Conservation (phyloP, 2,888 invertebrate genomes). For the Metopia argyrocephala region DNA sequence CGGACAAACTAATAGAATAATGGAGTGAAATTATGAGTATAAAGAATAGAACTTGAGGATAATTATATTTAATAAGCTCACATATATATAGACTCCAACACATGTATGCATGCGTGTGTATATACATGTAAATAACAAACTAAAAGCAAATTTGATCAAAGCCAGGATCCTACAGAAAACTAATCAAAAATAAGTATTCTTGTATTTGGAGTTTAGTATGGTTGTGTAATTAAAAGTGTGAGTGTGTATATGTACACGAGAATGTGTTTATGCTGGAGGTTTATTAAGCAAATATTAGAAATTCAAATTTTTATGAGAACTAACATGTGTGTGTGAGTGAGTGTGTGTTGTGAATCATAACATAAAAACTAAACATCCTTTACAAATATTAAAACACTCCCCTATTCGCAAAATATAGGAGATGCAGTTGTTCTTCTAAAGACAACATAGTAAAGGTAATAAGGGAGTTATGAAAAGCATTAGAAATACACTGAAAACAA, state of each 20-base stretch:
- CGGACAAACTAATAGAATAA: background rate
- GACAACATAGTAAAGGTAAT: too few relatives aligned
- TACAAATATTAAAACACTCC: conserved; percentile 10
- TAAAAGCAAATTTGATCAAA: conserved; percentile 34
- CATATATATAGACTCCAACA: background rate
- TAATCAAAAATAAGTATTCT: background rate
- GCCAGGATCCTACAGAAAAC: conserved; percentile 27
- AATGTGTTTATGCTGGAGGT: too few relatives aligned
- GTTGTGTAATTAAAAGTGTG: background rate
- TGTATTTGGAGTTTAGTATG: background rate
- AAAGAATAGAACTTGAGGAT: conserved; percentile 17
- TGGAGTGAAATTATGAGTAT: background rate
- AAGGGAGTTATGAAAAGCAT: too few relatives aligned
- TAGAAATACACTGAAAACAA: too few relatives aligned
- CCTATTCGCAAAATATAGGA: background rate
- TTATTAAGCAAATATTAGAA: conserved; percentile 43
- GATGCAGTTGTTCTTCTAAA: background rate
- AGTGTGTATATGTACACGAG: too few relatives aligned
- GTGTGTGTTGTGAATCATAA: conserved; percentile 13
- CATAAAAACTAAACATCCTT: conserved; percentile 46
- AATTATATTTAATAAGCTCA: conserved; percentile 33
- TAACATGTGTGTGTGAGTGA: too few relatives aligned
- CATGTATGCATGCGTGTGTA: background rate
- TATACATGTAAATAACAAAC: too few relatives aligned
- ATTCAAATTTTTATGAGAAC: conserved; percentile 2